These are phyloP conservation scores for Erethizon dorsatum DNA, from an alignment of 2,797 vertebrate species.

Conservation along the genomic window DNA sequence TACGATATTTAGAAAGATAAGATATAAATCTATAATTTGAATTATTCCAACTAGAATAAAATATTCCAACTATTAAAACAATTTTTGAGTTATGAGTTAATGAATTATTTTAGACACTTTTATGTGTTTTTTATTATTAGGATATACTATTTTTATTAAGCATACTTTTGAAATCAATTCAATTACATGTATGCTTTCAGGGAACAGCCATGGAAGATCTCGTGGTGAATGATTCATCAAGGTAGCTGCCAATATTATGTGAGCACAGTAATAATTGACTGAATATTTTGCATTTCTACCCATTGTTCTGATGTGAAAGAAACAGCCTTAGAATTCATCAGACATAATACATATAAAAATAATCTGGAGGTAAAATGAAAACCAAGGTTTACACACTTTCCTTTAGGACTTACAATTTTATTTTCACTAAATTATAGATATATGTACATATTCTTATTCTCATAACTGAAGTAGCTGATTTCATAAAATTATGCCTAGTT, in stretches of 20 bases:
- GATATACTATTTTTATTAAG: not conserved
- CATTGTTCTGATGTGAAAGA: not conserved
- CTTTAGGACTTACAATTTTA: not conserved
- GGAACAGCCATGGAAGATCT: not conserved
- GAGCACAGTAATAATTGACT: not conserved
- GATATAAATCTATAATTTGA: not conserved
- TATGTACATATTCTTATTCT: not conserved
- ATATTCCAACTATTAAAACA: not conserved
- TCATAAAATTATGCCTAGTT: not conserved
- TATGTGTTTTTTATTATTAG: not conserved
- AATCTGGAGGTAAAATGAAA: not conserved
- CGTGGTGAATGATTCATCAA: not conserved
- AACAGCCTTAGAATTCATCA: not conserved
- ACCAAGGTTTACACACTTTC: not conserved
- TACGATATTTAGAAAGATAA: not conserved
- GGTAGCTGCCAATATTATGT: not conserved
- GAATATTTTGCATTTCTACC: not conserved
- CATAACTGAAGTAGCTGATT: not conserved
- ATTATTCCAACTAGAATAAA: not conserved
- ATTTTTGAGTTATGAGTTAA: not conserved
- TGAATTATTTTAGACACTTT: not conserved
- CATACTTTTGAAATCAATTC: not conserved
- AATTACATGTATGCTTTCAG: not conserved
- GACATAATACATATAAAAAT: not conserved
- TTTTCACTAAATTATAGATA: not conserved